Evolutionary conservation across 2,888 invertebrate species (phyloP).

Genomic region (Leistus spinibarbis): DNA sequence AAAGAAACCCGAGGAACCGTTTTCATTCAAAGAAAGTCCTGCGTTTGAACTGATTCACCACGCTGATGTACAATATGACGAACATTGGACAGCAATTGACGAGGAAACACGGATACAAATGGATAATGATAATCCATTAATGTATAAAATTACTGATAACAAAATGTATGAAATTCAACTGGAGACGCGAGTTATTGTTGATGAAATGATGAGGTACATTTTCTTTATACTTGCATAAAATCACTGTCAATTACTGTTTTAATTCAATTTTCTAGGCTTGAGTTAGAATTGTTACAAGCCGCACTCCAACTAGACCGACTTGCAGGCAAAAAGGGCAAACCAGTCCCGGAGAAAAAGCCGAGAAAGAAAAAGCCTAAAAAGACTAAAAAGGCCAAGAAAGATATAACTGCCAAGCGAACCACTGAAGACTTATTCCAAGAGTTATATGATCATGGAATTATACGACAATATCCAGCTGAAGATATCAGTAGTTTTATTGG

Average conservation of each 20-base stretch:
- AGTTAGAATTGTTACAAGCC: constrained; percentile 61
- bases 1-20: constrained; percentile 32
- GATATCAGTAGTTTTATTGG: constrained; percentile 71
- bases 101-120: constrained; percentile 65
- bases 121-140: constrained; percentile 55
- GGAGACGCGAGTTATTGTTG: constrained; percentile 71
- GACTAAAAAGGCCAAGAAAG: constrained; percentile 63
- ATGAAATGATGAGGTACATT: constrained; percentile 65
- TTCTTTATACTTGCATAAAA: neutral
- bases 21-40: constrained; percentile 17
- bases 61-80: constrained; percentile 54
- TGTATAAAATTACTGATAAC: constrained; percentile 69
- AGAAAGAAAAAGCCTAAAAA: constrained; percentile 49
- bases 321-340: constrained; percentile 45
- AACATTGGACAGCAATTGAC: constrained; percentile 59
- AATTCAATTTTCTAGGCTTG: constrained; percentile 49
- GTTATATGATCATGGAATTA: constrained; percentile 72
- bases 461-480: constrained; percentile 66
- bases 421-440: constrained; percentile 74
- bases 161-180: constrained; percentile 69
- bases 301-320: constrained; percentile 50
- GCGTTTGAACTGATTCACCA: constrained; percentile 44
- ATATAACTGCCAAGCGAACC: constrained; percentile 65
- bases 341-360: constrained; percentile 50
- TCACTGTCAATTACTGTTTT: neutral